Evolutionary conservation across 2,888 invertebrate species (phyloP).

Genomic region (Megaustenia siamemsis): DNA sequence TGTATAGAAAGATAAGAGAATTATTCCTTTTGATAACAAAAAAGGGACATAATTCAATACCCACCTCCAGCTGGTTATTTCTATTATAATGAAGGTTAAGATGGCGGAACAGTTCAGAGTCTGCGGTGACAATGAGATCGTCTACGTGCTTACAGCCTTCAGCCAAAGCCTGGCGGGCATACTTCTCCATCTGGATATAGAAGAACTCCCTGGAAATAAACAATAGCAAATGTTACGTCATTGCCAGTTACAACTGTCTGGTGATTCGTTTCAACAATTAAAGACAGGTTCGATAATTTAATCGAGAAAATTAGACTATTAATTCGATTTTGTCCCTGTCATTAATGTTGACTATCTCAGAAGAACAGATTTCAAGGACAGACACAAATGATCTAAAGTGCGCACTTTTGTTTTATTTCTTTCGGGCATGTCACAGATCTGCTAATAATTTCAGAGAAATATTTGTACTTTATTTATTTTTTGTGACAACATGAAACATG

Average conservation of each 20-base stretch:
- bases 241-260: background rate
- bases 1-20: background rate
- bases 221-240: background rate
- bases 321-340: too few relatives aligned
- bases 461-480: too few relatives aligned
- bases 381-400: too few relatives aligned
- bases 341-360: too few relatives aligned
- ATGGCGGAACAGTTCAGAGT: conserved; percentile 98
- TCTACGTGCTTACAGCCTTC: conserved; percentile 96
- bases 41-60: conserved; percentile 48
- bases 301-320: too few relatives aligned
- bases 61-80: conserved; percentile 80
- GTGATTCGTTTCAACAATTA: background rate
- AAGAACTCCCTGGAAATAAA: conserved; percentile 93
- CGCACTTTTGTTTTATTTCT: too few relatives aligned
- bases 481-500: too few relatives aligned
- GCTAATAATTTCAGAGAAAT: too few relatives aligned
- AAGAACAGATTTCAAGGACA: too few relatives aligned
- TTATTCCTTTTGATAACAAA: background rate
- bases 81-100: conserved; percentile 91
- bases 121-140: conserved; percentile 94
- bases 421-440: too few relatives aligned
- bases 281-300: too few relatives aligned
- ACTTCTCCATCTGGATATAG: conserved; percentile 99
- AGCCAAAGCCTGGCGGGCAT: conserved; percentile 97